Evolutionary conservation across 2,888 invertebrate species (phyloP).

Genomic region (Omphaloscelis lunosa): DNA sequence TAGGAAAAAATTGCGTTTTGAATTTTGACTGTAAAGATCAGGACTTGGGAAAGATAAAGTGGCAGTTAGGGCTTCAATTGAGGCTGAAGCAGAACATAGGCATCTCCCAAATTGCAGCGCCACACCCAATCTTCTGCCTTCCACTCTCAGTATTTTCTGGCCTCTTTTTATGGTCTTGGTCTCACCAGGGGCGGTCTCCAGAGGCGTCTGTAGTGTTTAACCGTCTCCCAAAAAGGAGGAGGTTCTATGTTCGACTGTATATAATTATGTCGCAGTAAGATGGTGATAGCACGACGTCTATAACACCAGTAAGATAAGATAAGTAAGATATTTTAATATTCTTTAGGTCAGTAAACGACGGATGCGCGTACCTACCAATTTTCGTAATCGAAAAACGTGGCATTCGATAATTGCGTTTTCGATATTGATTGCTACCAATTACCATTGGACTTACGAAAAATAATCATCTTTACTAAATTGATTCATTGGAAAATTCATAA

Average conservation of each 20-base stretch:
- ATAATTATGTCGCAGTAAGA: no score
- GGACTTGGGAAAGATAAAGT: no score
- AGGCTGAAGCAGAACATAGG: not conserved
- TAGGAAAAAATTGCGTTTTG: not conserved
- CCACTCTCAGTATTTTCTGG: not conserved
- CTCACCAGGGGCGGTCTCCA: not conserved
- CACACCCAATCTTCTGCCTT: not conserved
- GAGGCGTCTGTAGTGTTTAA: not conserved
- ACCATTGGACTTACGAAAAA: constrained; percentile 37
- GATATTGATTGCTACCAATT: constrained; percentile 38
- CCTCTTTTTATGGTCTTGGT: not conserved
- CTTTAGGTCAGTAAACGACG: not conserved
- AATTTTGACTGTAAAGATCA: not conserved
- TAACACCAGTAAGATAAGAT: no score
- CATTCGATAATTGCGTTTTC: constrained; percentile 30
- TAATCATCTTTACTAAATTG: constrained; percentile 10
- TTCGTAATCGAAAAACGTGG: constrained; percentile 28
- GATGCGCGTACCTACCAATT: constrained; percentile 13
- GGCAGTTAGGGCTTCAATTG: not conserved
- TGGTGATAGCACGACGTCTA: no score
- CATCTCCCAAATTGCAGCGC: not conserved
- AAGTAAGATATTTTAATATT: constrained; percentile 9
- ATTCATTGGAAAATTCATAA: constrained; percentile 28
- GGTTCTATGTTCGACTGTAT: no score
- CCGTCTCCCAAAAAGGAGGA: no score